Evolutionary conservation across 2,888 invertebrate genomes (phyloP), one percentile per base, ranked within the genome.

Genomic region (Rhagium mordax): DNA sequence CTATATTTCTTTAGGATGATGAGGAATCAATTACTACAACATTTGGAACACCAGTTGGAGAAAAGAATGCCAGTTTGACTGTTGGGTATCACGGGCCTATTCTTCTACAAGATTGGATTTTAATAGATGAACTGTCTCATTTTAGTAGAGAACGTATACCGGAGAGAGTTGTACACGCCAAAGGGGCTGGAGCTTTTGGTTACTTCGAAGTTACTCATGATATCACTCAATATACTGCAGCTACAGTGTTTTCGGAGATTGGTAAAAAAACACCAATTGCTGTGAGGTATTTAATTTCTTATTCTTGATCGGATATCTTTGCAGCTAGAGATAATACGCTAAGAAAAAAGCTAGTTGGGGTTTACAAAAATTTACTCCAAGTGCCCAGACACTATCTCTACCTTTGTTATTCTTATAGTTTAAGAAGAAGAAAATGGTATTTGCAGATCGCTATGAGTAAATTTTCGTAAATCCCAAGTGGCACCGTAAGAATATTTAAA

Each of bases 81-180:
- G 94, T 94, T n/a, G 98, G 98, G 0, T 93, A 94, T 21, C 91
- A 93, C 74, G 98, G 98, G 47, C 98, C 98, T 0, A 89, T 94
- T 47, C 90, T 98, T 0, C 87, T 98, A 8, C 96, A 98, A 88
- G 98, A 98, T 89, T 91, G 92, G 74, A 91, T 93, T 76, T 93
- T 92, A 76, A 84, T 96, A 7, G 96, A 96, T 86, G 94, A 95
- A 86, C 89, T 96, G 62, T 91, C 94, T 0, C 93, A 97, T 82
- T 98, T 98, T 86, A 93, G 94, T 85, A 90, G 97, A 49, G 98
- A 99, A 86, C 92, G 98, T 70, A 98, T 98, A 81, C 98, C 98
- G 0, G 98, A 98, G 87, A 91, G 98, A 79, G 98, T 98, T 1
- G 98, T 97, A 0, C 98, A 98, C 87, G 98, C 98, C 0, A 98